Evolutionary conservation across 2,797 vertebrate genomes (phyloP), one percentile per base, ranked within the genome.

Genomic region (Argyrosomus regius): DNA sequence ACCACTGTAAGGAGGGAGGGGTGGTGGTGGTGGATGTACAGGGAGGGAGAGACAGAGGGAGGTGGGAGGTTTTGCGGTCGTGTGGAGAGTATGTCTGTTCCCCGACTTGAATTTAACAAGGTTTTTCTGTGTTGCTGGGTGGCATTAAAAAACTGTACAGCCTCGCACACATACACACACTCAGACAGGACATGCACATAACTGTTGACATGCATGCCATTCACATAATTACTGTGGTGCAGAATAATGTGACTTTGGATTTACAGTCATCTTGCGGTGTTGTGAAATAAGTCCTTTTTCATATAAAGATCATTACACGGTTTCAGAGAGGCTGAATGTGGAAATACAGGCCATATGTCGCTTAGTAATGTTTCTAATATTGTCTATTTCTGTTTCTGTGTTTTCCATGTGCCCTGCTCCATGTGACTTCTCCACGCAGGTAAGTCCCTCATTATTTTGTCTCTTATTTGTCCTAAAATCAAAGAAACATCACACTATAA

Each of bases 1-100:
- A 96, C 94, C 95, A 93, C 94, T 95, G 93, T 84, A 77, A 91
- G 88, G 89, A 91, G 87, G 89, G 85, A 61, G 68, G 69, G 84
- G 75, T 88, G 61, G 6, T 20, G 43, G 81, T 39, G 79, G 13
- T 6, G 83, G 83, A 77, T 81, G 78, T 14, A 57, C 63, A 49
- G 49, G 13, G 58, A 78, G 49, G 59, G 72, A 58, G 63, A n/a
- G 22, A 26, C 39, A 22, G 62, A 69, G 83, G 84, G 82, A 75
- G 81, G 80, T 77, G 86, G 86, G 73, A 61, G 84, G 71, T 72
- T 39, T 39, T 92, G 91, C 24, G 89, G 91, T 91, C 28, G 59
- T 62, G 59, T 63, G 71, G 87, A 87, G 84, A 81, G 74, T 72
- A 81, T 39, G 87, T 87, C 88, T 92, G 89, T 91, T 87, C 87